Base-by-base conservation (phyloP, 37 sponge, comb jelly and placozoan species). In the Agelas oroides region DNA sequence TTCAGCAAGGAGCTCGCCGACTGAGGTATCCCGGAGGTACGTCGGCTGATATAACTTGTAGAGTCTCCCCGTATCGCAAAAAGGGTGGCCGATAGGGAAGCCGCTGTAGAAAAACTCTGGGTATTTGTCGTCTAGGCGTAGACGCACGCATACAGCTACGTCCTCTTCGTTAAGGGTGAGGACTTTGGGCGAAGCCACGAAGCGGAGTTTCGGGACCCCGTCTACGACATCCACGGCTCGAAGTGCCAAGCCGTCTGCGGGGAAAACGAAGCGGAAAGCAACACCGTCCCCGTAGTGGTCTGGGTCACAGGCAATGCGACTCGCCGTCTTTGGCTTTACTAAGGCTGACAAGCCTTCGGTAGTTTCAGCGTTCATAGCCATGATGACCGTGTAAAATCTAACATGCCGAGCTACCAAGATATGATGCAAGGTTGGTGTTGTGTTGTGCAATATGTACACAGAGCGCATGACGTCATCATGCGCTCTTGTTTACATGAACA, bases 101-200 rank as follows among this genome's bases (percentile, higher is more conserved):
- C 30, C 33, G 15, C 18, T 52, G 76, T 55, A 88, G 78, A 25
- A 75, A 52, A 88, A 88, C 21, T 52, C 59, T 0, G 89, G 89
- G 20, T 77, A 34, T 39, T 60, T 75, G 1, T 65, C 59, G 25
- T 88, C 89, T 13, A 16, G 23, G 5, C 17, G 34, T 14, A 82
- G 83, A 12, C 78, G 70, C 13, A 75, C 27, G 16, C 56, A 46
- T 16, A 27, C 66, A 5, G 89, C 89, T 14, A 82, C 63, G 33
- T 88, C 89, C 57, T 84, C 89, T 88, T 88, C 89, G 25, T 67
- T 83, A 16, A 88, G 60, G 14, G 84, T 52, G 30, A 84, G 84
- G 5, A 83, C 70, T 12, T 83, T 66, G 0, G 27, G 77, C 8
- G 70, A 65, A 11, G 77, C 58, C 2, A 33, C 59, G 32, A 88